These are phyloP conservation scores for Eurytoma californica DNA, from an alignment of 2,888 invertebrate genomes.

Conservation along the genomic window DNA sequence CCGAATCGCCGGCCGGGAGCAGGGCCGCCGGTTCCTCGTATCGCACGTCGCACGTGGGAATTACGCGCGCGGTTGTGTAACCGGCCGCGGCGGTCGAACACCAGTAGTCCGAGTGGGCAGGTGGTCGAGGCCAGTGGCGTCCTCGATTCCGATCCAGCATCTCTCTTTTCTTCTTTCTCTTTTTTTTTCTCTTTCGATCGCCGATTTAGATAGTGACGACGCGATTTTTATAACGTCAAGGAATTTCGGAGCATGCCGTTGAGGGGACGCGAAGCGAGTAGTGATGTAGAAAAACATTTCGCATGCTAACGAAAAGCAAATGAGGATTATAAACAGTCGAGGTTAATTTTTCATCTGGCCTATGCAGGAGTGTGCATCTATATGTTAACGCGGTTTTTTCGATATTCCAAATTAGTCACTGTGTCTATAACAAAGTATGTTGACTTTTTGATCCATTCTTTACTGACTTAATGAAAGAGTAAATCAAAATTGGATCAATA, in stretches of 20 bases:
- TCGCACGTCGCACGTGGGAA: conserved; percentile 8
- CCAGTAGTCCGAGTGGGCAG: no score
- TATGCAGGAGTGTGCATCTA: not conserved
- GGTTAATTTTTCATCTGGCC: not conserved
- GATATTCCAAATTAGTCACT: conserved; percentile 24
- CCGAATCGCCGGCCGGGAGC: conserved; percentile 1
- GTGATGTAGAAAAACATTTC: no score
- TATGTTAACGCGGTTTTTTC: not conserved
- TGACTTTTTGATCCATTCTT: not conserved
- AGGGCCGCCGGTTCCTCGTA: not conserved
- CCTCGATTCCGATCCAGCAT: no score
- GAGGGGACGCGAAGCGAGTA: no score
- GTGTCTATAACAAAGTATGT: not conserved
- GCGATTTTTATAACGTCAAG: not conserved
- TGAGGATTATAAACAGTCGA: not conserved
- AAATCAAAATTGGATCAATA: conserved; percentile 7
- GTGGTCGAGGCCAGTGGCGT: no score
- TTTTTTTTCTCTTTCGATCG: no score
- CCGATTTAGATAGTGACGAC: no score
- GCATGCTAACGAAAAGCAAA: not conserved
- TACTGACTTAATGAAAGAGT: not conserved
- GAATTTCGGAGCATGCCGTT: no score
- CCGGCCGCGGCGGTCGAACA: not conserved
- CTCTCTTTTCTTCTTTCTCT: no score
- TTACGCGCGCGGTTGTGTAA: conserved; percentile 34